These are phyloP conservation scores for Acrobasis consociella DNA, from an alignment of 2,888 invertebrate species.

Conservation along the genomic window DNA sequence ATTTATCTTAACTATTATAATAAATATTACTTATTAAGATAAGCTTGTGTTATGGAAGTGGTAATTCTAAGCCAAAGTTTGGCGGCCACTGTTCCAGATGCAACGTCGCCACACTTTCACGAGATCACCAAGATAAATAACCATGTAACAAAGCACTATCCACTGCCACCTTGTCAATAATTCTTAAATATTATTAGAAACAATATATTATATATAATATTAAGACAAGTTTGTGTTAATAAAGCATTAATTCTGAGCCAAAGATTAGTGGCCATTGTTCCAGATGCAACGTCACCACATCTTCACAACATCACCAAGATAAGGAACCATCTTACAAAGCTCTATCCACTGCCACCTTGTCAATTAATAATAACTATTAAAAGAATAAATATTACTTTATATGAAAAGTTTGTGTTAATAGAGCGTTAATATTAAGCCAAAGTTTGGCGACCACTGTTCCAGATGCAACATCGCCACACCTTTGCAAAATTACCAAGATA, in stretches of 20 bases:
- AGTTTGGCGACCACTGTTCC: slow-evolving; percentile 21
- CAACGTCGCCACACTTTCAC: slow-evolving; percentile 62
- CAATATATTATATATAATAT: too few relatives aligned
- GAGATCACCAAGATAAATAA: slow-evolving; percentile 66
- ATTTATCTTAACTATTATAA: slow-evolving; percentile 56
- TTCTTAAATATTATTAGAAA: too few relatives aligned
- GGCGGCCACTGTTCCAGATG: slow-evolving; percentile 43
- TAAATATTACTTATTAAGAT: too few relatives aligned
- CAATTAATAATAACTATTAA: too few relatives aligned
- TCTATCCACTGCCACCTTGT: too few relatives aligned
- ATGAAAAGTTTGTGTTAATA: too few relatives aligned
- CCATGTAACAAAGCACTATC: slow-evolving; percentile 76
- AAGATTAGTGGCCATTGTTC: slow-evolving; percentile 24
- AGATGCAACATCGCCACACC: slow-evolving; percentile 47
- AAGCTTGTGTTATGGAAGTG: too few relatives aligned
- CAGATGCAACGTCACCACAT: slow-evolving; percentile 66
- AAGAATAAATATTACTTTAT: too few relatives aligned
- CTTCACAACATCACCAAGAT: slow-evolving; percentile 64
- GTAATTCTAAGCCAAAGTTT: background rate
- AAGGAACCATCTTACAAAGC: slow-evolving; percentile 63
- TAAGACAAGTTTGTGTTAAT: too few relatives aligned
- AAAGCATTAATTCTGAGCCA: background rate
- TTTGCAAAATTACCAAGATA: background rate
- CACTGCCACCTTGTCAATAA: slow-evolving; percentile 81
- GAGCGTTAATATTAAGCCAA: background rate